Evolutionary conservation across 2,113 vertebrate genomes (phyloP).

Genomic region (Lichenostomus cassidix): DNA sequence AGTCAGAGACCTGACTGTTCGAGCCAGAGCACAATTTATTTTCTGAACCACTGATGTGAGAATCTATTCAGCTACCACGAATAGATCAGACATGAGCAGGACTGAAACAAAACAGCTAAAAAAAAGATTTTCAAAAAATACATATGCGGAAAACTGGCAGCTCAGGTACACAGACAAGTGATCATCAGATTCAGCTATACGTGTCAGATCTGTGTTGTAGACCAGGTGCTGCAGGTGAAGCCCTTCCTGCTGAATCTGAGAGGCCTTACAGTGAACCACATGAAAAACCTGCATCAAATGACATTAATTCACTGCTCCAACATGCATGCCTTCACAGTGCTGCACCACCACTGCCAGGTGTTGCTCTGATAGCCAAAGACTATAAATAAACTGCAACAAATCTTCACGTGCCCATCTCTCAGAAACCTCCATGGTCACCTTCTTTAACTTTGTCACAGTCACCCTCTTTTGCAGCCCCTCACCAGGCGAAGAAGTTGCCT

Average conservation of each 20-base stretch:
- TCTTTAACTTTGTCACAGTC: not conserved
- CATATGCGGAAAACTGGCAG: not conserved
- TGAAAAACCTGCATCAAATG: not conserved
- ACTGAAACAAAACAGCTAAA: not conserved
- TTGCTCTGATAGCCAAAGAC: not conserved
- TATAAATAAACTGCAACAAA: not conserved
- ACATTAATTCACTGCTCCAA: not conserved
- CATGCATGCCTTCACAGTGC: not conserved
- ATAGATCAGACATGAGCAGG: not conserved
- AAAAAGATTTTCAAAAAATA: too few species aligned
- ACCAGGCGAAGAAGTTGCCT: not conserved
- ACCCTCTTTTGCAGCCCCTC: not conserved
- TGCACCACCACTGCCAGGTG: not conserved
- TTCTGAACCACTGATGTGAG: not conserved
- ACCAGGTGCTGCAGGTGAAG: not conserved
- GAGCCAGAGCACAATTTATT: not conserved
- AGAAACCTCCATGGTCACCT: accelerated
- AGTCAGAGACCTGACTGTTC: not conserved
- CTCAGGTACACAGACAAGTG: not conserved
- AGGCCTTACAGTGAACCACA: not conserved
- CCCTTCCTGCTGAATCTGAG: not conserved
- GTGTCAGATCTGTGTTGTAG: accelerated
- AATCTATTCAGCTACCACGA: not conserved
- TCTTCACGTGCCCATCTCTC: not conserved
- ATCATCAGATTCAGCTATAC: not conserved